A percentile compares a stretch with the other conserved stretches of the same genome.
Conservation (phyloP, 1,140 invertebrate species). For the Trichoplusia ni region DNA sequence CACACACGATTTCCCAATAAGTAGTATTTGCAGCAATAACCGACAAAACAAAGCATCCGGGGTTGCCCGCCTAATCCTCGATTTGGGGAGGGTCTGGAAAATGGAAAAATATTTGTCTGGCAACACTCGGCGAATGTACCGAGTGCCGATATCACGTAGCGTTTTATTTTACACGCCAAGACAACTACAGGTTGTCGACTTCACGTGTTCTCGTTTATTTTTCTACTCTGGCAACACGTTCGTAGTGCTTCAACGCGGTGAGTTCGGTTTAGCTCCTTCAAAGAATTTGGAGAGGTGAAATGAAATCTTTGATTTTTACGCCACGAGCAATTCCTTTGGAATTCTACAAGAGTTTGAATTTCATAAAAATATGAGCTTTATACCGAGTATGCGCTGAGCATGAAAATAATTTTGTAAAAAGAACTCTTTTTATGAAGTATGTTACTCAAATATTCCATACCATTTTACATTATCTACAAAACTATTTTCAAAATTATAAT, state of each 20-base stretch:
- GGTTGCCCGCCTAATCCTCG: constrained; percentile 58
- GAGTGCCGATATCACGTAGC: constrained; percentile 36
- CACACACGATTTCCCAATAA: constrained; percentile 25
- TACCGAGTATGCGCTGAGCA: too few species aligned
- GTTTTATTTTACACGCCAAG: constrained; percentile 40
- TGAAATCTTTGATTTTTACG: constrained; percentile 14
- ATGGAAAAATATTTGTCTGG: constrained; percentile 74
- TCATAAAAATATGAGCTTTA: too few species aligned
- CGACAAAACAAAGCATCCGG: constrained; percentile 49
- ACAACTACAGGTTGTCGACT: constrained; percentile 41
- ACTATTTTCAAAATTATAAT: background rate
- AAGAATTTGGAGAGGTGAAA: background rate
- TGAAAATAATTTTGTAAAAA: too few species aligned
- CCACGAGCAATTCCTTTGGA: background rate
- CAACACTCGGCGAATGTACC: constrained; percentile 32
- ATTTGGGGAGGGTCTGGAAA: constrained; percentile 61
- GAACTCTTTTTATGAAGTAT: too few species aligned
- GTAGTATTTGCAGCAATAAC: constrained; percentile 38
- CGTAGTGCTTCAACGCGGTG: constrained; percentile 11
- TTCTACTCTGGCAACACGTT: constrained; percentile 8
- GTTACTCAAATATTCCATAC: too few species aligned
- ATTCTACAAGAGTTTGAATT: background rate
- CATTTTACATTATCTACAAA: too few species aligned
- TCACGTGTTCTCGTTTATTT: constrained; percentile 25
- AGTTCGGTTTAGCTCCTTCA: background rate